Conservation (phyloP, 2,888 invertebrate genomes). For the Pandemis corylana region DNA sequence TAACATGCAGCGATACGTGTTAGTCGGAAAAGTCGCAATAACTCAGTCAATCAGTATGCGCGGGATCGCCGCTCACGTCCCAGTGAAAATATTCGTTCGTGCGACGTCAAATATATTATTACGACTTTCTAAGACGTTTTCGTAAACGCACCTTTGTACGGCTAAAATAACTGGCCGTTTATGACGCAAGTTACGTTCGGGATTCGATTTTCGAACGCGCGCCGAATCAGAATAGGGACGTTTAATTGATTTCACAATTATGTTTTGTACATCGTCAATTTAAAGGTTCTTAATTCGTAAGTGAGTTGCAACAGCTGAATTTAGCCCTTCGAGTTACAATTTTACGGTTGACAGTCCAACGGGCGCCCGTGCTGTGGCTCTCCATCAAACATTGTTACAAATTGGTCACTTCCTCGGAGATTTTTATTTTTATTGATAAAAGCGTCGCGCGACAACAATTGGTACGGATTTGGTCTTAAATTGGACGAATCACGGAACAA, state of each 20-base stretch:
- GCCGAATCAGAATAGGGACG: slow-evolving; percentile 43
- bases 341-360: slow-evolving; percentile 17
- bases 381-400: slow-evolving; percentile 62
- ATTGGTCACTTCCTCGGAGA: slow-evolving; percentile 80
- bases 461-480: slow-evolving; percentile 77
- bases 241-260: slow-evolving; percentile 72
- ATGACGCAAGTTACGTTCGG: slow-evolving; percentile 35
- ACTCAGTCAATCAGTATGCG: slow-evolving; percentile 71
- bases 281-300: slow-evolving; percentile 35
- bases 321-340: neutral
- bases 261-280: slow-evolving; percentile 38
- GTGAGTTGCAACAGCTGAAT: neutral
- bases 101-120: slow-evolving; percentile 69
- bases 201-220: slow-evolving; percentile 36
- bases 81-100: slow-evolving; percentile 71
- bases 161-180: slow-evolving; percentile 50
- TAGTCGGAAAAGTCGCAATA: slow-evolving; percentile 55
- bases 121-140: slow-evolving; percentile 77
- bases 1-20: slow-evolving; percentile 37
- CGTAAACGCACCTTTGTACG: slow-evolving; percentile 58
- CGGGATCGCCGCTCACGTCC: slow-evolving; percentile 69
- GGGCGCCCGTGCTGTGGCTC: slow-evolving; percentile 30
- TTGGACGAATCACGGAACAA: slow-evolving; percentile 64
- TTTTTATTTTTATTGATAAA: slow-evolving; percentile 83
- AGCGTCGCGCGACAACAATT: slow-evolving; percentile 74